Conservation (phyloP, 2,888 invertebrate genomes). For the Panorpa germanica region DNA sequence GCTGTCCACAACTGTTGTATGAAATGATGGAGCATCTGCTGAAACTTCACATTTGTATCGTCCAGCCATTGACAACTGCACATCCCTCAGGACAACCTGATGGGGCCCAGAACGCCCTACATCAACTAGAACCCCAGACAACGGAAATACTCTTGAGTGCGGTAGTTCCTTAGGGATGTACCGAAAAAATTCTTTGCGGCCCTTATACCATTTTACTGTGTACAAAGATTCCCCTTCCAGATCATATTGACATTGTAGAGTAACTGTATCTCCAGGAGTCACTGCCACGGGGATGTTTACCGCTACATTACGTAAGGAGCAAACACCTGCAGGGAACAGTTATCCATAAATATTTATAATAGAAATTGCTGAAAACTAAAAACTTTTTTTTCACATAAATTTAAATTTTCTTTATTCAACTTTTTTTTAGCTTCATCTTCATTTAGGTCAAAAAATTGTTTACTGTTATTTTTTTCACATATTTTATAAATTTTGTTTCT, state of each 20-base stretch:
- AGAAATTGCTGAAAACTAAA: too few relatives aligned
- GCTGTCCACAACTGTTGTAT: slow-evolving; percentile 42
- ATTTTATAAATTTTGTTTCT: too few relatives aligned
- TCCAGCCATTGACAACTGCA: slow-evolving; percentile 48
- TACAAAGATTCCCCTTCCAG: slow-evolving; percentile 54
- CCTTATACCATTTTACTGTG: slow-evolving; percentile 70
- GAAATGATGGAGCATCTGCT: slow-evolving; percentile 52
- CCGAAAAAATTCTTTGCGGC: slow-evolving; percentile 56
- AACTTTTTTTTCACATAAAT: too few relatives aligned
- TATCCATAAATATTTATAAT: too few relatives aligned
- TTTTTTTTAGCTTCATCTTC: too few relatives aligned
- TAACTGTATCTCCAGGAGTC: slow-evolving; percentile 50
- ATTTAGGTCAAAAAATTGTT: too few relatives aligned
- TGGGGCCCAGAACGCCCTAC: slow-evolving; percentile 44
- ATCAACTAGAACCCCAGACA: slow-evolving; percentile 50
- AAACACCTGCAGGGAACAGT: slow-evolving; percentile 34
- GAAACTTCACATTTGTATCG: slow-evolving; percentile 59
- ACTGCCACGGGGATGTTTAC: slow-evolving; percentile 54
- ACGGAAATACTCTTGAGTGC: slow-evolving; percentile 49
- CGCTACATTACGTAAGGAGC: slow-evolving; percentile 44
- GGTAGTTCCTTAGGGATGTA: slow-evolving; percentile 64
- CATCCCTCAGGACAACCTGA: slow-evolving; percentile 46
- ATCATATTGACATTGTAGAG: slow-evolving; percentile 55
- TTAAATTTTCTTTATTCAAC: too few relatives aligned
- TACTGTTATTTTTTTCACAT: too few relatives aligned